Evolutionary conservation across 2,113 vertebrate genomes (phyloP), one percentile per base, ranked within the genome.

Genomic region (Epinephelus fuscoguttatus): DNA sequence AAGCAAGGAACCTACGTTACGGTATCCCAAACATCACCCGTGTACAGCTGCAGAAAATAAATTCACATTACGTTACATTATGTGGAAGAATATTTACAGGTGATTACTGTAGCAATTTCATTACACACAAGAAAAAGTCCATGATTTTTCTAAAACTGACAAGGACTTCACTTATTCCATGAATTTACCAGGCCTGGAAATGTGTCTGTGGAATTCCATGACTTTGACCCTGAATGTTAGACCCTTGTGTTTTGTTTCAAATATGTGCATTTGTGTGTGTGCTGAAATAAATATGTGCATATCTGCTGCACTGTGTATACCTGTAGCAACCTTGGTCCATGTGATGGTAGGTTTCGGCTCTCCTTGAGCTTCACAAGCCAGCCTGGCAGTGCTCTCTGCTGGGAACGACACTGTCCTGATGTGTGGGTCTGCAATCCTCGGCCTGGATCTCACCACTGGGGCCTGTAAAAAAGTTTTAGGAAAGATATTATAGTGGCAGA

Each of bases 261-360:
- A 30, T 30, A 30, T 30, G 30, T 37, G 4, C 52, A 45, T 25
- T 17, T 73, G 14, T 42, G 45, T 50, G 37, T 21, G 40, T 66
- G 27, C 14, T 72, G n/a, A 37, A 59, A 25, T 67, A 42, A 52
- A 81, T 74, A 23, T 40, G 25, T 62, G 13, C 10, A 17, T 45
- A 45, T 59, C 10, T 33, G 63, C 17, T 53, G 8, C 47, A 53
- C 15, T 66, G 6, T 73, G 40, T 33, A 71, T 94, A 99, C 98
- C 98, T 96, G 98, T 98, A 77, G 97, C 95, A 1, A 97, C 92
- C 91, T 99, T 99, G 52, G 97, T 99, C 98, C 98, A 99, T 60
- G 96, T 97, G 70, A 99, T 80, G 53, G 94, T 91, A 30, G 98
- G 97, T 62, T 92, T 95, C 0, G 97, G 98, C 1, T 97, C 94